A percentile compares a stretch with the other conserved stretches of the same genome.
Evolutionary conservation across 1,140 invertebrate genomes (phyloP).

Genomic region (Ceratina japonica): DNA sequence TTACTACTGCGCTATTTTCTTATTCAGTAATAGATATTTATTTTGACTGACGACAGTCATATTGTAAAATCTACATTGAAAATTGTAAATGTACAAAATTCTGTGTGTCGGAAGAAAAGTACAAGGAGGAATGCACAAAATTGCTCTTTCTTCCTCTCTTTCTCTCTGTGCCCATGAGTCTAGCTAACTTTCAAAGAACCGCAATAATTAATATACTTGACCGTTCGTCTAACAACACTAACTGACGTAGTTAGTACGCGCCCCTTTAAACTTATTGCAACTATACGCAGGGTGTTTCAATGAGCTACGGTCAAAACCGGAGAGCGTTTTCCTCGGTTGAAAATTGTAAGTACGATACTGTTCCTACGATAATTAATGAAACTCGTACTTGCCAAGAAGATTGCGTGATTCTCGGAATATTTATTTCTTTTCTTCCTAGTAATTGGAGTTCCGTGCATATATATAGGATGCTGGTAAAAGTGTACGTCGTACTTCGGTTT

Average conservation of each 20-base stretch:
- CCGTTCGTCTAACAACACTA: conserved; percentile 78
- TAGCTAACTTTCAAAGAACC: not conserved
- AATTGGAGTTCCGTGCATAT: conserved; percentile 1
- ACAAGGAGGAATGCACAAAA: conserved; percentile 19
- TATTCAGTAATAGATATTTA: no score
- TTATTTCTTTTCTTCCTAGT: not conserved
- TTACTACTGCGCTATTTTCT: no score
- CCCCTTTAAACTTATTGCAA: conserved; percentile 59
- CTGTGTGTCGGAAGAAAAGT: conserved; percentile 11
- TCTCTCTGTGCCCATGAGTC: not conserved
- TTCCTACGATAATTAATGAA: conserved; percentile 29
- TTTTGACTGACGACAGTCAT: no score
- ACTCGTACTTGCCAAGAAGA: conserved; percentile 17
- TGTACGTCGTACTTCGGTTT: no score
- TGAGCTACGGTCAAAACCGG: conserved; percentile 59
- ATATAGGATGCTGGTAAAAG: no score
- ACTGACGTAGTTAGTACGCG: conserved; percentile 67
- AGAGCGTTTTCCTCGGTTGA: conserved; percentile 48
- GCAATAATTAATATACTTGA: conserved; percentile 52
- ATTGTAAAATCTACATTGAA: no score
- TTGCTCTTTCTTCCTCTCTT: not conserved
- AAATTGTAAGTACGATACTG: conserved; percentile 47
- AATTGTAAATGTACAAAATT: no score
- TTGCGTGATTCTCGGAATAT: not conserved
- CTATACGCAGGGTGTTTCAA: conserved; percentile 52